Percentiles rank a stretch among this genome's conserved stretches.
Conservation (phyloP, 2,113 vertebrate species). For the Forbesichthys papilliferus region DNA sequence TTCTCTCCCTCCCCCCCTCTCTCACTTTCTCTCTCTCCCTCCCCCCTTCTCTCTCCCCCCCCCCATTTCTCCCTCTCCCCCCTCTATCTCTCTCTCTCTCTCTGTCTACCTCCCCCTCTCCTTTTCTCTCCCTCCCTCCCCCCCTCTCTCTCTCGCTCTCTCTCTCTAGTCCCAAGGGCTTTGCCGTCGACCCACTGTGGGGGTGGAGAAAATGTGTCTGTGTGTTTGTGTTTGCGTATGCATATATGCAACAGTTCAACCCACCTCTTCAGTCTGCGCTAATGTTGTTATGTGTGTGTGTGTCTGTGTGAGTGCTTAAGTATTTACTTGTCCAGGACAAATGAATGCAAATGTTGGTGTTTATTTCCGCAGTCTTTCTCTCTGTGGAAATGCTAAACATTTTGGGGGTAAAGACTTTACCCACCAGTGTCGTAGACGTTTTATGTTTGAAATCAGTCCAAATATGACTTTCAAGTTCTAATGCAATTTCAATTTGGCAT, state of each 20-base stretch:
- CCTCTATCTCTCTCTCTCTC: slow-evolving; percentile 5
- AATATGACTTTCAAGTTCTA: too few relatives aligned
- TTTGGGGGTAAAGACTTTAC: too few relatives aligned
- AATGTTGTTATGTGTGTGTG: not conserved
- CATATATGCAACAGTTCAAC: not conserved
- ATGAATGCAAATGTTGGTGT: too few relatives aligned
- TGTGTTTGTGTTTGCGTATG: slow-evolving; percentile 9
- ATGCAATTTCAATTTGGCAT: too few relatives aligned
- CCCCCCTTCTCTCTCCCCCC: too few relatives aligned
- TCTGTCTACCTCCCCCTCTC: not conserved
- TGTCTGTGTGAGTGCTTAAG: not conserved
- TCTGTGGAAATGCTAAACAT: too few relatives aligned
- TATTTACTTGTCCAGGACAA: not conserved
- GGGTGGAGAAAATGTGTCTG: not conserved
- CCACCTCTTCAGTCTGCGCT: not conserved
- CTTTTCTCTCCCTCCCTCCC: not conserved
- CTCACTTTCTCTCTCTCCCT: not conserved
- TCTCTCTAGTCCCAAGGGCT: not conserved
- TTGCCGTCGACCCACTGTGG: not conserved
- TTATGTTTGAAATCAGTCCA: not conserved
- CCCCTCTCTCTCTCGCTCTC: not conserved
- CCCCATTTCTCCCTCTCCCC: too few relatives aligned
- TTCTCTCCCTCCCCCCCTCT: not conserved
- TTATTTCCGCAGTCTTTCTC: too few relatives aligned
- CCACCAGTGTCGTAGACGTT: not conserved